Evolutionary conservation across 2,113 vertebrate genomes (phyloP).

Genomic region (Lampris megalopsis): DNA sequence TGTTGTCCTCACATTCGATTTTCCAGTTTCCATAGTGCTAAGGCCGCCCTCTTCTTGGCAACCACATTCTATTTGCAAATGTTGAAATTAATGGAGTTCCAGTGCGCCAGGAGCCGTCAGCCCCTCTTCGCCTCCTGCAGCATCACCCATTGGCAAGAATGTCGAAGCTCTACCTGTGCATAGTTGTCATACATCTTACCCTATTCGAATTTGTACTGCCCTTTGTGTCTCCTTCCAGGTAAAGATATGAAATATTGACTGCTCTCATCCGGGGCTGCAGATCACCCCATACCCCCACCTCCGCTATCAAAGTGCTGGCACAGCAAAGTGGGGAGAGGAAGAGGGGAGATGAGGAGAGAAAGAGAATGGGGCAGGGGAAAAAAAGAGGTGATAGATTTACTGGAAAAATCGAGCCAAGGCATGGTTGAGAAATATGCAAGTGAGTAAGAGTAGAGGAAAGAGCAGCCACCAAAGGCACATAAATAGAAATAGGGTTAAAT

Average conservation of each 20-base stretch:
- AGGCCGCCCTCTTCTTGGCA: slow-evolving; percentile 36
- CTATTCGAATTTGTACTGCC: slow-evolving; percentile 76
- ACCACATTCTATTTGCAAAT: slow-evolving; percentile 53
- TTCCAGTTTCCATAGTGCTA: slow-evolving; percentile 33
- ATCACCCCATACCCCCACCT: slow-evolving; percentile 51
- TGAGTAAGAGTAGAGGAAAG: background rate
- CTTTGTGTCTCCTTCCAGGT: slow-evolving; percentile 78
- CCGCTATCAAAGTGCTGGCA: slow-evolving; percentile 78
- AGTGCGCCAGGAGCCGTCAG: slow-evolving; percentile 34
- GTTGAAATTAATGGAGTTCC: slow-evolving; percentile 61
- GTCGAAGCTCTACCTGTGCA: slow-evolving; percentile 45
- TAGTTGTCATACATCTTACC: slow-evolving; percentile 68
- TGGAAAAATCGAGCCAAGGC: slow-evolving; percentile 31
- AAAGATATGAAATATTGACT: slow-evolving; percentile 82
- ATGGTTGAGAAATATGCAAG: slow-evolving; percentile 37
- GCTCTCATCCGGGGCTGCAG: slow-evolving; percentile 70
- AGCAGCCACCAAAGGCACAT: slow-evolving; percentile 35
- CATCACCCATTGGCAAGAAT: slow-evolving; percentile 46
- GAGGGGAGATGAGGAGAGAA: slow-evolving; percentile 32
- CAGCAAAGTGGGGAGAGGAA: slow-evolving; percentile 66
- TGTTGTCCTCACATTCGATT: slow-evolving; percentile 50
- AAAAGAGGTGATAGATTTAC: slow-evolving; percentile 22
- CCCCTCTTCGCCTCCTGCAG: background rate
- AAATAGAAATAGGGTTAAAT: slow-evolving; percentile 36
- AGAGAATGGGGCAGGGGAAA: slow-evolving; percentile 37